Base-by-base conservation (phyloP, 2,888 invertebrate genomes). In the Gonocerus acuteangulatus region DNA sequence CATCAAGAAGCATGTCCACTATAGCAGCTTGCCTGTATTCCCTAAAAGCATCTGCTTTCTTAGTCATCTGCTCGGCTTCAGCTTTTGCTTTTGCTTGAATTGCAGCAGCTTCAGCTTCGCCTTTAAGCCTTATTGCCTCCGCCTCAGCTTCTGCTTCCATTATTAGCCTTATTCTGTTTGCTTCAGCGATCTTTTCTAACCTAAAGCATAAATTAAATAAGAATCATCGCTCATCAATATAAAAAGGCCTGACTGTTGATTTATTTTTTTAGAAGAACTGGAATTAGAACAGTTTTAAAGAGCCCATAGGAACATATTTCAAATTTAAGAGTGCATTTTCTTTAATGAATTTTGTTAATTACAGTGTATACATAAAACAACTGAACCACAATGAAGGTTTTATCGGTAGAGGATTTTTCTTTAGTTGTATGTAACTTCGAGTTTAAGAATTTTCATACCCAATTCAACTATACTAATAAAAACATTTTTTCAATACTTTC, bases 31-130 rank as follows among this genome's bases (percentile, higher is more conserved):
- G 92, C 68, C 94, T 90, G 75, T 96, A 97, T 72, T 95, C 94
- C 72, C 88, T 89, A 87, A 89, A 96, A 15, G 97, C 96, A 70
- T 95, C 95, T 0, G 95, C 96, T 72, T 96, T 97, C 77, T 92
- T 92, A 1, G 89, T 83, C 92, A 96, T 95, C 77, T 95, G 95
- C 74, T 93, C 94, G 0, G 95, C 94, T 72, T 97, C 96, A 1
- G 96, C 96, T 68, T 84, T 89, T 0, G 95, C 96, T 76, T 93
- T 94, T 0, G 92, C 94, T 70, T 90, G 86, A 71, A 96, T 89
- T 21, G 96, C 93, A 74, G 82, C 95, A 1, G 96, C 95, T 75
- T 86, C 95, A 67, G 88, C 92, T 79, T 89, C 89, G 45, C 91
- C 92, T 66, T 87, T 86, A 64, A 94, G 84, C 72, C 82, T 80